A percentile compares a stretch with the other conserved stretches of the same genome.
Evolutionary conservation across 2,888 invertebrate genomes (phyloP).

Genomic region (Aphodius sticticus): DNA sequence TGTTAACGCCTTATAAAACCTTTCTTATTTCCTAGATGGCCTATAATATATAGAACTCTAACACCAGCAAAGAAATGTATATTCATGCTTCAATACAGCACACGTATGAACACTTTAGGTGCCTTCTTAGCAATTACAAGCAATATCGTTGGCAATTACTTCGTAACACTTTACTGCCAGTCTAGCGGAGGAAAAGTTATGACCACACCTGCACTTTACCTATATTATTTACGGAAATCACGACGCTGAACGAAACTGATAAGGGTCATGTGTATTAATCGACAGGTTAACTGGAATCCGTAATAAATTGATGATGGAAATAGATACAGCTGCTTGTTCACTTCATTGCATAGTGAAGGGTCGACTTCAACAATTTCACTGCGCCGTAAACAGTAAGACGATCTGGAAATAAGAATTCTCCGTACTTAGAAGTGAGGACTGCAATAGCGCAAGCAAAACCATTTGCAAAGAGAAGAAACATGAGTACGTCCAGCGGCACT

Average conservation of each 20-base stretch:
- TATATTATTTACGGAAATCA: background rate
- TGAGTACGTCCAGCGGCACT: too few species aligned
- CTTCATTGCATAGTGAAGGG: background rate
- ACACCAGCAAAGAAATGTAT: background rate
- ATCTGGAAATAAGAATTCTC: too few species aligned
- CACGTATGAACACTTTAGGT: background rate
- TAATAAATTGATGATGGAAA: conserved; percentile 4
- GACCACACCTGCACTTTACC: background rate
- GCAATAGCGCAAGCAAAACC: too few species aligned
- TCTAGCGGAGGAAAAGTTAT: background rate
- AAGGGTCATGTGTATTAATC: conserved; percentile 4
- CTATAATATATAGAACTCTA: background rate
- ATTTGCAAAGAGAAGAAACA: too few species aligned
- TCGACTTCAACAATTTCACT: background rate
- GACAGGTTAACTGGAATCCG: background rate
- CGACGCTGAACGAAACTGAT: background rate
- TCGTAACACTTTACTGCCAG: background rate
- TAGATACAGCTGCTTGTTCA: background rate
- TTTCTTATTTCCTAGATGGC: background rate
- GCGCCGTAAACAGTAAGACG: background rate
- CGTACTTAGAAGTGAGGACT: too few species aligned
- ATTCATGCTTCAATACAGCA: background rate
- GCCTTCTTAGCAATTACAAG: background rate
- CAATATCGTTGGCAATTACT: background rate
- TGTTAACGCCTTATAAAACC: background rate